These are phyloP conservation scores for Bilobella aurantiaca DNA, from an alignment of 1,140 invertebrate species.

Conservation along the genomic window DNA sequence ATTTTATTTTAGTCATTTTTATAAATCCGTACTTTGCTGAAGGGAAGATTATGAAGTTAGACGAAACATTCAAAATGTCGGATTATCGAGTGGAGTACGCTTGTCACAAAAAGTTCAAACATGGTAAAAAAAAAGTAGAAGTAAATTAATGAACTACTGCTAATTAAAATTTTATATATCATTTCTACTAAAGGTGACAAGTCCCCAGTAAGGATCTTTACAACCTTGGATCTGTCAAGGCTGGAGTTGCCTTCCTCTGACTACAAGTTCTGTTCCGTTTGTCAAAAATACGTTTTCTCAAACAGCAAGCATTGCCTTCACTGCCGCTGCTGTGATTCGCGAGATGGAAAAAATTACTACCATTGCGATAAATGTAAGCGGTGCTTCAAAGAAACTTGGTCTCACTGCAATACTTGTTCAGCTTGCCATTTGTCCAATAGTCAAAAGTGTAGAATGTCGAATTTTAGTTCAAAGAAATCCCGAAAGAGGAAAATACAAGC, in stretches of 20 bases:
- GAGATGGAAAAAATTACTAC: slow-evolving; percentile 3
- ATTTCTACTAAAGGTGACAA: not conserved
- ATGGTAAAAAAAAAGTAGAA: not conserved
- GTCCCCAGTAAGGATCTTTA: slow-evolving; percentile 1
- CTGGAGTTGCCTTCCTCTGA: not conserved
- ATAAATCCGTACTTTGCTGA: slow-evolving; percentile 2
- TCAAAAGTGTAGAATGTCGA: not conserved
- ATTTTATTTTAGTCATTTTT: slow-evolving; percentile 1
- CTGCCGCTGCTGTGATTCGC: slow-evolving; percentile 3
- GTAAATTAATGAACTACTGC: not conserved
- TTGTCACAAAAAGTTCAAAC: not conserved
- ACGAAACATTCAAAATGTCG: not conserved
- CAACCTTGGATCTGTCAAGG: not conserved
- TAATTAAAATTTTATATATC: not conserved
- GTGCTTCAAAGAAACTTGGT: not conserved
- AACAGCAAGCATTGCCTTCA: slow-evolving; percentile 1
- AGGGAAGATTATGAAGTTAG: slow-evolving; percentile 5
- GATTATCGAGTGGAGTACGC: slow-evolving; percentile 8
- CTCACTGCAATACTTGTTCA: not conserved
- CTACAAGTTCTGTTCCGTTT: slow-evolving; percentile 1
- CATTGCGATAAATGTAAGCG: not conserved
- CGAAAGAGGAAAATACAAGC: not conserved
- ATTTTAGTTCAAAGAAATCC: not conserved
- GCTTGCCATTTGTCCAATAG: not conserved
- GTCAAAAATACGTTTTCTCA: slow-evolving; percentile 1